Evolutionary conservation across 1,140 invertebrate species (phyloP).

Genomic region (Scylla paramamosain): DNA sequence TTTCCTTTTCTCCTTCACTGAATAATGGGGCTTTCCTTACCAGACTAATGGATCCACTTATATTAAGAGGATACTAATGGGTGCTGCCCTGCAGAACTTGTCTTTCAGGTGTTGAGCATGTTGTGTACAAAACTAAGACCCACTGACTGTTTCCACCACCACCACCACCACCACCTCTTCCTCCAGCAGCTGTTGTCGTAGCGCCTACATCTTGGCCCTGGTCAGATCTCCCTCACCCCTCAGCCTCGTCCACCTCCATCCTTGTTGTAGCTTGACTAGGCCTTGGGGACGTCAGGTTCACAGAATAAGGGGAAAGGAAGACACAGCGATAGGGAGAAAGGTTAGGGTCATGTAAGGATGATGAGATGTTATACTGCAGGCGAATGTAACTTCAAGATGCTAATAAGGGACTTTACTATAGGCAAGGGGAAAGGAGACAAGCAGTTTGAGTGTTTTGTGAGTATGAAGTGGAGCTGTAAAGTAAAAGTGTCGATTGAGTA

Average conservation of each 20-base stretch:
- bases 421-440: too few species aligned
- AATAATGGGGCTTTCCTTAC: background rate
- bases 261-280: background rate
- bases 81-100: constrained; percentile 54
- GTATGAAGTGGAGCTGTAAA: too few species aligned
- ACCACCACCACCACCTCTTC: constrained; percentile 11
- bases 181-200: constrained; percentile 35
- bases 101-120: constrained; percentile 64
- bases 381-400: too few species aligned
- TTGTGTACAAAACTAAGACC: constrained; percentile 59
- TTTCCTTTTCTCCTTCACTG: background rate
- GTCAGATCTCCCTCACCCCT: background rate
- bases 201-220: background rate
- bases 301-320: too few species aligned
- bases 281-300: background rate
- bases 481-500: too few species aligned
- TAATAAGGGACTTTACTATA: too few species aligned
- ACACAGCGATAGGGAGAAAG: too few species aligned
- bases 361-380: too few species aligned
- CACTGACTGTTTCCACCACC: constrained; percentile 43
- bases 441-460: too few species aligned
- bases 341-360: too few species aligned
- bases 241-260: background rate
- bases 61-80: background rate
- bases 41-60: background rate